Percentiles rank a stretch among this genome's conserved stretches.
phyloP scores from a whole-genome alignment of 2,888 invertebrate species.

The Pelosia muscerda region DNA sequence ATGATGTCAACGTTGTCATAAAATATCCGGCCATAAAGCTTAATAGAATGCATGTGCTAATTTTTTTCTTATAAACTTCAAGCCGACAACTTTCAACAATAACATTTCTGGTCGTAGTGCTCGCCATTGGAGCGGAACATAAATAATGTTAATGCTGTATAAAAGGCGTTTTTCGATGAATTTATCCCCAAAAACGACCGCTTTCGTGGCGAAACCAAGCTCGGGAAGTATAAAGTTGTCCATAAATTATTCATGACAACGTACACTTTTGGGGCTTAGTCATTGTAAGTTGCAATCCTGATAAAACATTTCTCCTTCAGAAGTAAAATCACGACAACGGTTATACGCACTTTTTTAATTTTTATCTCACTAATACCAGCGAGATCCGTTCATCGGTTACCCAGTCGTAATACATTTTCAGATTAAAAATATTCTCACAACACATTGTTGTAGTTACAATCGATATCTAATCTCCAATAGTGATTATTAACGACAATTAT shows the following conservation, averaged over 20 bases:
- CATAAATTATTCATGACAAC: slow-evolving; percentile 78
- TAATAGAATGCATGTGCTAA: slow-evolving; percentile 46
- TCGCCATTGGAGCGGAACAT: slow-evolving; percentile 59
- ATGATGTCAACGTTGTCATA: slow-evolving; percentile 28
- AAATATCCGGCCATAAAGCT: slow-evolving; percentile 25
- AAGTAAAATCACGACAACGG: slow-evolving; percentile 32
- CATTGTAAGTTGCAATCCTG: slow-evolving; percentile 60
- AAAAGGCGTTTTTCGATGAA: slow-evolving; percentile 83
- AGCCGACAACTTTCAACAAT: slow-evolving; percentile 46
- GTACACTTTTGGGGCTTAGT: slow-evolving; percentile 65
- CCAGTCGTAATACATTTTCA: slow-evolving; percentile 31
- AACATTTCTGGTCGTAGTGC: slow-evolving; percentile 53
- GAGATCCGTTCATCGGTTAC: slow-evolving; percentile 28
- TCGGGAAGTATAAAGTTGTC: slow-evolving; percentile 80
- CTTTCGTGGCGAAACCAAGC: slow-evolving; percentile 71
- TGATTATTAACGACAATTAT: slow-evolving; percentile 82
- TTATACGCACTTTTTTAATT: slow-evolving; percentile 20
- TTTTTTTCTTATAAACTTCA: slow-evolving; percentile 38
- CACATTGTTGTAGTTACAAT: slow-evolving; percentile 59
- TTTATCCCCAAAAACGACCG: slow-evolving; percentile 78
- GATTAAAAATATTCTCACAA: slow-evolving; percentile 45
- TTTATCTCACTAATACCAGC: slow-evolving; percentile 24
- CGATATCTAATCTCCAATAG: slow-evolving; percentile 64
- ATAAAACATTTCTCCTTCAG: slow-evolving; percentile 53
- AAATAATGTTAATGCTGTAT: slow-evolving; percentile 82